A percentile compares a stretch with the other conserved stretches of the same genome.
These are phyloP conservation scores for Lasioglossum figueresi DNA, from an alignment of 2,888 invertebrate species.

Conservation along the genomic window DNA sequence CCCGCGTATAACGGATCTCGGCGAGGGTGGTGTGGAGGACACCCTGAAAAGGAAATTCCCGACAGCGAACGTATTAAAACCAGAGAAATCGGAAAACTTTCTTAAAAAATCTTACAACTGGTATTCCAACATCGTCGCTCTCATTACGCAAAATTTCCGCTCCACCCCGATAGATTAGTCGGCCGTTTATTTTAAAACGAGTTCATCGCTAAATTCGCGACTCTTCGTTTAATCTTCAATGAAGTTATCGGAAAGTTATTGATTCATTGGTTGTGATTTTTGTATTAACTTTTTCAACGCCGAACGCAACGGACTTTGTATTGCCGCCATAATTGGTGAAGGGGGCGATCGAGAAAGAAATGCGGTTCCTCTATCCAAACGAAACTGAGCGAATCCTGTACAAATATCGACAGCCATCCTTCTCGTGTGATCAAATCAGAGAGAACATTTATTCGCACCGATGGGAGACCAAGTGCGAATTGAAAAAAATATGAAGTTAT, in stretches of 20 bases:
- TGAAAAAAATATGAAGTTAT: constrained; percentile 18
- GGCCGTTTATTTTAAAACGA: not conserved
- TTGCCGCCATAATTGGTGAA: not conserved
- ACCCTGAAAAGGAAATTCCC: no score
- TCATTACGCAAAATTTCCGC: not conserved
- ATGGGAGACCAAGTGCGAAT: not conserved
- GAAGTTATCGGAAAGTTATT: not conserved
- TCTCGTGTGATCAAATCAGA: not conserved
- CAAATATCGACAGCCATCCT: not conserved
- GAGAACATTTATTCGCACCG: not conserved
- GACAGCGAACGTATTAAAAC: not conserved
- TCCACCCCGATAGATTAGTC: not conserved
- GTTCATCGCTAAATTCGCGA: not conserved
- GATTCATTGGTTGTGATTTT: not conserved
- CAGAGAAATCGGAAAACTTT: not conserved
- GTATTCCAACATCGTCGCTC: not conserved
- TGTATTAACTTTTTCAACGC: not conserved
- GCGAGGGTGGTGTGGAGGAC: no score
- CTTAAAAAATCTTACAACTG: not conserved
- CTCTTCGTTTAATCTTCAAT: not conserved
- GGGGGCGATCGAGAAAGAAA: not conserved
- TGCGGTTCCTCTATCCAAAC: not conserved
- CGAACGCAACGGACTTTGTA: not conserved
- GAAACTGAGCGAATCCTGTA: not conserved
- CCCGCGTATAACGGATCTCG: no score